phyloP scores from a whole-genome alignment of 2,797 vertebrate genomes.

The Syndactyla subalaris region DNA sequence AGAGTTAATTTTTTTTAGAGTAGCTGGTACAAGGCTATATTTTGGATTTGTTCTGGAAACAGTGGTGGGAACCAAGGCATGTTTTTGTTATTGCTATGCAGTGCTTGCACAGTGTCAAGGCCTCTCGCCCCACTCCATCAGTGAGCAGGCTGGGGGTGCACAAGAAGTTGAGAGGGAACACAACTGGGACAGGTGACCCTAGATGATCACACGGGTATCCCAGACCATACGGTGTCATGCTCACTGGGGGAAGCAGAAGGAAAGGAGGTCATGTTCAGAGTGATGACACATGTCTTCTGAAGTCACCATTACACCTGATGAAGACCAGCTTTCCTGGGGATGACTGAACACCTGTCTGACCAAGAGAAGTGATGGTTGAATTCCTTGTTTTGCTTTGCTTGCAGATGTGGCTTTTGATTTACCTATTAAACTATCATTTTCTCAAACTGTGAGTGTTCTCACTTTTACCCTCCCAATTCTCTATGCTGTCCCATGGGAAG shows the following conservation, averaged over 20 bases:
- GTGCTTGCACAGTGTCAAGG: neutral
- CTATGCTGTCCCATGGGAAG: neutral
- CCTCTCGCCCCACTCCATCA: neutral
- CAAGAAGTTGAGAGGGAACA: neutral
- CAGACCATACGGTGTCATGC: neutral
- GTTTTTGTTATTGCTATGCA: neutral
- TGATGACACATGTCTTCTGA: neutral
- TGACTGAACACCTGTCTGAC: neutral
- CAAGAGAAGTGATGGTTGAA: neutral
- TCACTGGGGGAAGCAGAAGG: neutral
- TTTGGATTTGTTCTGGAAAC: neutral
- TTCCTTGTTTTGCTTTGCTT: neutral
- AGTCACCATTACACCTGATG: accelerated
- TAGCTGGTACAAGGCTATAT: too few species aligned
- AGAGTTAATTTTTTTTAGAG: neutral
- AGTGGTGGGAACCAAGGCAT: neutral
- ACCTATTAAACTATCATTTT: neutral
- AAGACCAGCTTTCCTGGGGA: neutral
- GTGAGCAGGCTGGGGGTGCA: accelerated
- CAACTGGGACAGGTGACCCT: neutral
- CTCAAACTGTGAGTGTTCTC: neutral
- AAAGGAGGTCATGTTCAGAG: neutral
- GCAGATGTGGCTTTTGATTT: neutral
- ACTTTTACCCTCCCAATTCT: neutral
- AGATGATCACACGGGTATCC: neutral